phyloP scores from a whole-genome alignment of 2,797 vertebrate genomes.

The Poeciliopsis turneri region DNA sequence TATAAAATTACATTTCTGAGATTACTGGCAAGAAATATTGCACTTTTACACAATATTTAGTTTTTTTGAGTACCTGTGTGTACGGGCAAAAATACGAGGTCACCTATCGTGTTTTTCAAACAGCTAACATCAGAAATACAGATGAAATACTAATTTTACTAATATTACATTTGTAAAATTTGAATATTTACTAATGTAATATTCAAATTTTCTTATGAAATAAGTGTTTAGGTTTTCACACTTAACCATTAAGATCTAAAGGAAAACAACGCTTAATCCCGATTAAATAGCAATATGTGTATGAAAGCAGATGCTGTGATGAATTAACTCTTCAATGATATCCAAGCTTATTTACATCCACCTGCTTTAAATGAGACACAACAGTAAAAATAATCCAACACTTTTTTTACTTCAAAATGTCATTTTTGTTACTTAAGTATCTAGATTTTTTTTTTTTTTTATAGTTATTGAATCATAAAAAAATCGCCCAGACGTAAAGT shows the following conservation, averaged over 20 bases:
- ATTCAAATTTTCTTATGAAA: background rate
- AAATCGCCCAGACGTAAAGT: background rate
- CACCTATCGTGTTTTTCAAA: too few species aligned
- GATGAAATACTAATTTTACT: too few species aligned
- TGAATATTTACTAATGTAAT: background rate
- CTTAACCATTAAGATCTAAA: background rate
- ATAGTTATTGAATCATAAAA: background rate
- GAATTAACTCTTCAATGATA: background rate
- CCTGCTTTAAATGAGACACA: background rate
- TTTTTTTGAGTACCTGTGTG: too few species aligned
- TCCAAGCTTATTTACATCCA: background rate
- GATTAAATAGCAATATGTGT: background rate
- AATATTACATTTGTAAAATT: too few species aligned
- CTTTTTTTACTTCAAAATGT: background rate
- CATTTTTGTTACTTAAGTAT: background rate
- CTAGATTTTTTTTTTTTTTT: background rate
- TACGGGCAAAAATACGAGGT: too few species aligned
- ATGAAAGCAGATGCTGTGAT: background rate
- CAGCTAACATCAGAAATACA: too few species aligned
- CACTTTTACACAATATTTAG: too few species aligned
- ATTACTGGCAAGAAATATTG: too few species aligned
- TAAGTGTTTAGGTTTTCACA: background rate
- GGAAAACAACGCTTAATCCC: background rate
- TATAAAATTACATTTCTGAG: too few species aligned
- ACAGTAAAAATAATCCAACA: background rate